Evolutionary conservation across 2,888 invertebrate genomes (phyloP).

Genomic region (Drosophila yooni): DNA sequence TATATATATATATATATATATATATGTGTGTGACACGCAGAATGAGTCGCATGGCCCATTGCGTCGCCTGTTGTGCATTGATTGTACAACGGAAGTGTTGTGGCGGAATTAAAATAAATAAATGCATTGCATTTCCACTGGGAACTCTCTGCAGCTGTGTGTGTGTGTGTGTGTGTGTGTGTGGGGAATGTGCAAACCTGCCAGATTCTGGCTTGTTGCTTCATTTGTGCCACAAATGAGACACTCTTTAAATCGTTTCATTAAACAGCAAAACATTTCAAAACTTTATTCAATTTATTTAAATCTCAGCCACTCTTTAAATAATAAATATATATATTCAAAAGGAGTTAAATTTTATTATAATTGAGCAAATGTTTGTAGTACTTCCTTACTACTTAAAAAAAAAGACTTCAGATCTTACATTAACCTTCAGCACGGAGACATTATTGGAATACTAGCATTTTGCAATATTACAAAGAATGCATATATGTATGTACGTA

Average conservation of each 20-base stretch:
- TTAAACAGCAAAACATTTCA: not conserved
- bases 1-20: conserved; percentile 22
- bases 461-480: too few species aligned
- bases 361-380: not conserved
- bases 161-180: conserved; percentile 7
- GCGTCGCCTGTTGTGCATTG: conserved; percentile 67
- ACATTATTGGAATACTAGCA: too few species aligned
- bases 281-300: not conserved
- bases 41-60: conserved; percentile 53
- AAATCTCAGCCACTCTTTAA: not conserved
- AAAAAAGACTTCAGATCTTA: not conserved
- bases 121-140: conserved; percentile 73
- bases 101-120: conserved; percentile 84
- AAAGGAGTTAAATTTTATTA: not conserved
- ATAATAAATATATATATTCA: not conserved
- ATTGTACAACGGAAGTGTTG: conserved; percentile 82
- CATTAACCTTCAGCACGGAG: not conserved
- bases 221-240: conserved; percentile 69
- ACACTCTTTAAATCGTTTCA: conserved; percentile 34
- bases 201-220: conserved; percentile 62
- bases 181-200: conserved; percentile 2
- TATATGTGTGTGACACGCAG: conserved; percentile 44
- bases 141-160: conserved; percentile 24
- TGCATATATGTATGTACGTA: not conserved
- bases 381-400: not conserved